These are phyloP conservation scores for Cololabis saira DNA, from an alignment of 2,113 vertebrate species.

Conservation along the genomic window DNA sequence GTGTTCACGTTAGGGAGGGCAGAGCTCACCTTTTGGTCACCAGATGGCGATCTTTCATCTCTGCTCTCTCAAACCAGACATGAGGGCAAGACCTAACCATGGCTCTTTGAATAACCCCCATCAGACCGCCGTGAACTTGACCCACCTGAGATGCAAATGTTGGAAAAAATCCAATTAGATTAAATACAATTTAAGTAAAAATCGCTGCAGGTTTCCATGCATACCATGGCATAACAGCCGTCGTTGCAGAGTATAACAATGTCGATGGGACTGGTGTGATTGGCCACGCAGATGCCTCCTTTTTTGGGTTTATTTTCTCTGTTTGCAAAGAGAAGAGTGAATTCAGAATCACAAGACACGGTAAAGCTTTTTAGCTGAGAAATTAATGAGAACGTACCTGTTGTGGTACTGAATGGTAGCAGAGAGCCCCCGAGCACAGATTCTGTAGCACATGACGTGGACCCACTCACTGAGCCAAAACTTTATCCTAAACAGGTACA, in stretches of 20 bases:
- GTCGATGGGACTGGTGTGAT: constrained; percentile 95
- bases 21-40: constrained; percentile 90
- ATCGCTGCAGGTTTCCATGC: not conserved
- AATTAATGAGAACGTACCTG: constrained; percentile 77
- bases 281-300: constrained; percentile 97
- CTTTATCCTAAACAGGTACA: constrained; percentile 83
- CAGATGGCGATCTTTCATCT: constrained; percentile 96
- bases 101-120: constrained; percentile 94
- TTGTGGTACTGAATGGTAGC: constrained; percentile 93
- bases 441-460: constrained; percentile 95
- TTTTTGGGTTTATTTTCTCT: constrained; percentile 94
- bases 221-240: constrained; percentile 96
- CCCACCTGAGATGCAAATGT: constrained; percentile 85
- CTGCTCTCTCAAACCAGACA: constrained; percentile 96
- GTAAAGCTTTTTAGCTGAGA: not conserved
- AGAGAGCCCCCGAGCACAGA: constrained; percentile 93
- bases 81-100: constrained; percentile 95
- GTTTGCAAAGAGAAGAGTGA: constrained; percentile 12
- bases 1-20: not conserved
- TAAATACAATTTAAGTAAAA: not conserved
- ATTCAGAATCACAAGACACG: not conserved
- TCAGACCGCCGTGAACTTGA: constrained; percentile 92
- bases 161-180: not conserved
- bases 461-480: constrained; percentile 91
- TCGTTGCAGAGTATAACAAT: constrained; percentile 95